Percentiles rank a stretch among this genome's conserved stretches.
Conservation (phyloP, 2,888 invertebrate species). For the Melieria omissa region DNA sequence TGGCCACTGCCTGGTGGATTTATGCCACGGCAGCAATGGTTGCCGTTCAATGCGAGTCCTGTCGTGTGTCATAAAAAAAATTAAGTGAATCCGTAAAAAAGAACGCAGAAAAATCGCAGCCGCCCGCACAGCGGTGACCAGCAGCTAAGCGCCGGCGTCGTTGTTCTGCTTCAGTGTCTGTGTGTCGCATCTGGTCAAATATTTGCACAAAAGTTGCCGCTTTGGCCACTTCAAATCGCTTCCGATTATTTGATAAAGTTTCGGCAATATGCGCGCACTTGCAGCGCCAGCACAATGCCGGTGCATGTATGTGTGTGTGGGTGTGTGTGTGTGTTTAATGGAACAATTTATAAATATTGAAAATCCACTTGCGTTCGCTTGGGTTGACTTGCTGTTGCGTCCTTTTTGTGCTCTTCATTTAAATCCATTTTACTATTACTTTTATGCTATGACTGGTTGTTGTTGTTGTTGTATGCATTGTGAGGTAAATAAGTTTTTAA, state of each 20-base stretch:
- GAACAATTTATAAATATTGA: conserved; percentile 42
- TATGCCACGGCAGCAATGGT: too few species aligned
- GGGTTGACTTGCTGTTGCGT: conserved; percentile 10
- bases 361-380: conserved; percentile 37
- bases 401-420: conserved; percentile 18
- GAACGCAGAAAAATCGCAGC: neutral
- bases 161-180: neutral
- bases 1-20: too few species aligned
- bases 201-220: conserved; percentile 41
- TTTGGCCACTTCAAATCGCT: conserved; percentile 1
- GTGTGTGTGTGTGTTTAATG: conserved; percentile 29
- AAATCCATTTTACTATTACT: conserved; percentile 21
- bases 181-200: conserved; percentile 50
- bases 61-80: conserved; percentile 58
- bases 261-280: neutral
- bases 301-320: neutral
- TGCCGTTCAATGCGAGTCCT: too few species aligned
- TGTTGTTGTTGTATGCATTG: neutral
- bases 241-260: conserved; percentile 23
- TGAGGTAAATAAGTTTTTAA: conserved; percentile 1
- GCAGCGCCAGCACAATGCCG: too few species aligned
- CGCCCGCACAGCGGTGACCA: too few species aligned
- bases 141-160: too few species aligned
- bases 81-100: conserved; percentile 51
- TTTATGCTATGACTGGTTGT: conserved; percentile 3